Evolutionary conservation across 2,113 vertebrate species (phyloP), one percentile per base, ranked within the genome.

Genomic region (Xenopus borealis): DNA sequence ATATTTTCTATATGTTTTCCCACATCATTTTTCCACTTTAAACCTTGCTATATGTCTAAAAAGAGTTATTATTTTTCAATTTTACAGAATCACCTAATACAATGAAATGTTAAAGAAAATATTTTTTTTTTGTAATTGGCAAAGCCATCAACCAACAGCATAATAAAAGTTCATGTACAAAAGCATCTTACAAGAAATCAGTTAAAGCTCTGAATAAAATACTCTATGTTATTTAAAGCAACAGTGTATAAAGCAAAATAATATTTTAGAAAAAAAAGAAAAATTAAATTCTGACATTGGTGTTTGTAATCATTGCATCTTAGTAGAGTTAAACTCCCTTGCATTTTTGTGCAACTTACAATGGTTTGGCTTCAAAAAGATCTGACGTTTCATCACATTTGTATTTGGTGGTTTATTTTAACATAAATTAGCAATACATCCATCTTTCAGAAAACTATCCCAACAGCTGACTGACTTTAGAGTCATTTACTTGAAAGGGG

Each of bases 131-230:
- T 80, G 82, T 68, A 46, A 62, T 62, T 68, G 72, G 72, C 45
- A 75, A 75, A 83, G 85, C 81, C 16, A 76, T 79, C 86, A 83
- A 85, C 81, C 88, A 88, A 80, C 80, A 79, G 85, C 78, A 83
- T 78, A 85, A 88, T 77, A 87, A 77, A 88, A 85, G 53, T 55
- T 55, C 83, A 85, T 83, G 83, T 84, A 87, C 81, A 86, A 82
- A 75, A 86, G 85, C 63, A 84, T 82, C 84, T 82, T 81, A 63
- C 78, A 87, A 83, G 83, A 89, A 27, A 82, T 86, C 85, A 85
- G 81, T 88, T 82, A 83, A 91, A 87, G 85, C 78, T 84, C 61
- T 85, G 76, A 69, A 78, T 68, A 84, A 76, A 90, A 89, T 82
- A 83, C 84, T 79, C 85, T 85, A 86, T 84, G 82, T 83, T 87